Evolutionary conservation across 2,888 invertebrate genomes (phyloP).

Genomic region (Micoletzkya japonica): DNA sequence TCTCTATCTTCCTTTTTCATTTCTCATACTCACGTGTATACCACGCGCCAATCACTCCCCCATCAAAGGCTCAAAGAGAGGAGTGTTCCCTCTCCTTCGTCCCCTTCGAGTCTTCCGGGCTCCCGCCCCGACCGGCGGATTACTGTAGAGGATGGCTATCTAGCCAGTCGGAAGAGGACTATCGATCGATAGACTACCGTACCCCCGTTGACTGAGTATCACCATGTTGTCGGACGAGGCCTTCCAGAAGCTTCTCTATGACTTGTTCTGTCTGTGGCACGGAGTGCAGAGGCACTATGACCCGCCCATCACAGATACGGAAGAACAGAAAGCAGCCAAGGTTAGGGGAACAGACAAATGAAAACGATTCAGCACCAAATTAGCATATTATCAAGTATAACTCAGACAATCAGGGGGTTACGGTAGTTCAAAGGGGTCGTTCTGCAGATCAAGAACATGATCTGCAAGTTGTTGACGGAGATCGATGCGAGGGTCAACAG

Average conservation of each 20-base stretch:
- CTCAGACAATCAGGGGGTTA: not conserved
- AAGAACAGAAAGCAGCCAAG: slow-evolving; percentile 58
- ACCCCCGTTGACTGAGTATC: not conserved
- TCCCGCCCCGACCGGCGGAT: slow-evolving; percentile 25
- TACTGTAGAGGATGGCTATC: slow-evolving; percentile 19
- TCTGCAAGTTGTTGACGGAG: slow-evolving; percentile 58
- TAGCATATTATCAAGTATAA: not conserved
- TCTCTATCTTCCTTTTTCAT: too few species aligned
- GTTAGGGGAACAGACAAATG: slow-evolving; percentile 37
- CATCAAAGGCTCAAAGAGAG: too few species aligned
- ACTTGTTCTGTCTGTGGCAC: slow-evolving; percentile 61
- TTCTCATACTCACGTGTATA: too few species aligned
- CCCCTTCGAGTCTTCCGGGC: slow-evolving; percentile 25
- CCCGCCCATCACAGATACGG: slow-evolving; percentile 57
- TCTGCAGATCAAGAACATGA: slow-evolving; percentile 55
- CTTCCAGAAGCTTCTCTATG: slow-evolving; percentile 61
- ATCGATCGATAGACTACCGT: slow-evolving; percentile 4
- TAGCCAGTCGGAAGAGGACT: not conserved
- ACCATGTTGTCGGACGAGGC: slow-evolving; percentile 56
- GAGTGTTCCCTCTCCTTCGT: not conserved
- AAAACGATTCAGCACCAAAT: too few species aligned
- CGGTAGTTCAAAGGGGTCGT: not conserved
- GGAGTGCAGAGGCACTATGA: slow-evolving; percentile 61
- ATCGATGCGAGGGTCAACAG: slow-evolving; percentile 56
- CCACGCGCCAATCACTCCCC: too few species aligned